Evolutionary conservation across 2,888 invertebrate species (phyloP), one percentile per base, ranked within the genome.

Genomic region (Cancer borealis): DNA sequence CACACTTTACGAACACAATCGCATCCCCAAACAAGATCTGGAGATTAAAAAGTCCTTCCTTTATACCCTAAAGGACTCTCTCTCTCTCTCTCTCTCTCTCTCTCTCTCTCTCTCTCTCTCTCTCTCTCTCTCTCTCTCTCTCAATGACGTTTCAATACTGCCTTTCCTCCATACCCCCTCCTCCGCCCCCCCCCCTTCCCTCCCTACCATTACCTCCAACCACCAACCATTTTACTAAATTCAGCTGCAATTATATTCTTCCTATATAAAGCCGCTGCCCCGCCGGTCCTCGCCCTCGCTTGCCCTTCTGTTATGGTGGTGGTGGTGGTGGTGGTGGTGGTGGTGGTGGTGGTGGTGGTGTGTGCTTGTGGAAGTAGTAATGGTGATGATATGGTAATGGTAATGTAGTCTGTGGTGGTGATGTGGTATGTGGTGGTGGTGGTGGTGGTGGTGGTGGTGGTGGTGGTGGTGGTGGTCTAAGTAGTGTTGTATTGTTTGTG

Each of bases 51-150:
- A 79, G 8, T 30, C 12, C 79, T 26, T 79, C 3, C 30, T 30
- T 79, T 10, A 79, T 30, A 79, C 30, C 79, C 10, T 26, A 79
- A 79, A 6, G 79, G 30, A 79, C 79, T 30, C 30, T 10, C 21
- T 79, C 30, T 79, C 79, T 79, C 79, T 79, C 79, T 73, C 73
- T 79, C 79, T 79, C 79, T 79, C 79, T 79, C 79, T 79, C 73
- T 79, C 79, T 79, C 79, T 79, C 79, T 79, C 79, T 79, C 79
- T 79, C 79, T 79, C 79, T 79, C 79, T 79, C 79, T 79, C 79
- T 79, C 79, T 79, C 79, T 79, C 79, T 79, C 30, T 30, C 79
- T 30, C 79, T 79, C 79, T 79, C 66, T 4, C 79, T 39, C 39
- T 39, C 39, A 39, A 39, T 39, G 39, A 39, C 39, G 2, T 39